phyloP scores from a whole-genome alignment of 2,888 invertebrate genomes.

The Andrena marginata region DNA sequence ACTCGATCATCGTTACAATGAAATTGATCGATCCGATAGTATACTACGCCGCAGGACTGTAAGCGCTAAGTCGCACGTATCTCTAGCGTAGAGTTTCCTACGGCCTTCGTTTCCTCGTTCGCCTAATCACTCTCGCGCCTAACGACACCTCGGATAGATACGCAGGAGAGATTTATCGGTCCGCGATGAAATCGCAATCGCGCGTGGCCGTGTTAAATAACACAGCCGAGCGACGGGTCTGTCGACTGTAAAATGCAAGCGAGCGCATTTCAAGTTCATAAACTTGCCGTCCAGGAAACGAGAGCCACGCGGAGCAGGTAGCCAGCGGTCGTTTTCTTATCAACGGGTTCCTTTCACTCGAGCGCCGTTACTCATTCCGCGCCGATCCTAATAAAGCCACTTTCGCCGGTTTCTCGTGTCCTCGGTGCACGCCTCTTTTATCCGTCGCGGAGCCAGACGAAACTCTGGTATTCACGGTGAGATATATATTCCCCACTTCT shows the following conservation, averaged over 20 bases:
- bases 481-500: background rate
- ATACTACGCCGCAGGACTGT: too few species aligned
- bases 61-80: too few species aligned
- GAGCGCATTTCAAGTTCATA: constrained; percentile 49
- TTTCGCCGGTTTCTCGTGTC: constrained; percentile 60
- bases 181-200: constrained; percentile 3
- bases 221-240: background rate
- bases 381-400: constrained; percentile 71
- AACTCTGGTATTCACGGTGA: background rate
- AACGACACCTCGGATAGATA: background rate
- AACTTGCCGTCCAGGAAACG: constrained; percentile 37
- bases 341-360: constrained; percentile 74
- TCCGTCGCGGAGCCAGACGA: background rate
- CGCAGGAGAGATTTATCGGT: background rate
- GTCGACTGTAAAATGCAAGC: background rate
- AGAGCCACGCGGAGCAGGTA: constrained; percentile 53
- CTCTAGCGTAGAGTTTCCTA: background rate
- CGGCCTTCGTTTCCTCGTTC: background rate
- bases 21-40: background rate
- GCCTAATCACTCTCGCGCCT: background rate
- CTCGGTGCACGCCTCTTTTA: constrained; percentile 25
- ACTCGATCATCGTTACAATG: background rate
- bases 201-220: background rate
- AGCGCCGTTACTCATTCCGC: constrained; percentile 62
- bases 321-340: constrained; percentile 57